Conservation (phyloP, 2,888 invertebrate species). For the Erpobdella octoculata region DNA sequence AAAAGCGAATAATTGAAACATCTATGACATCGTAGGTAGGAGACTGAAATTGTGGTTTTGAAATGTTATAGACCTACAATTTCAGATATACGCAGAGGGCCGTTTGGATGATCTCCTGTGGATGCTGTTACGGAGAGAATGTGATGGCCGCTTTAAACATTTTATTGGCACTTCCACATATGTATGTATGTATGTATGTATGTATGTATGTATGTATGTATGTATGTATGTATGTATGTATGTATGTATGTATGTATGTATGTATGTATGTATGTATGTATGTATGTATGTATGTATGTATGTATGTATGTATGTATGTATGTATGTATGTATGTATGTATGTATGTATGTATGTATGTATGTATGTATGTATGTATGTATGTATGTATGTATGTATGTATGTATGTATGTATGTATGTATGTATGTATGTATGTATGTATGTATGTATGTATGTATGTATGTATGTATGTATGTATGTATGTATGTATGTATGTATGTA, state of each 20-base stretch:
- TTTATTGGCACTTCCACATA: background rate
- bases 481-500: constrained; percentile 28
- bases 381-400: constrained; percentile 18
- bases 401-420: constrained; percentile 15
- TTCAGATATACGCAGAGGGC: too few species aligned
- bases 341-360: constrained; percentile 25
- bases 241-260: constrained; percentile 22
- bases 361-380: constrained; percentile 21
- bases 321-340: constrained; percentile 27
- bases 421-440: constrained; percentile 24
- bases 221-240: constrained; percentile 21
- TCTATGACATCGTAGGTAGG: too few species aligned
- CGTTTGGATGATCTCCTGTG: too few species aligned
- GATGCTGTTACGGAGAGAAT: too few species aligned
- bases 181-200: constrained; percentile 15
- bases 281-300: constrained; percentile 30
- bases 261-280: constrained; percentile 29
- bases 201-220: constrained; percentile 24
- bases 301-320: constrained; percentile 28
- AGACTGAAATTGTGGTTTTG: too few species aligned
- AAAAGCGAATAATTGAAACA: too few species aligned
- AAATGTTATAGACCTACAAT: too few species aligned
- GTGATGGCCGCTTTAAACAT: too few species aligned
- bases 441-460: constrained; percentile 18
- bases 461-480: constrained; percentile 19